phyloP scores from a whole-genome alignment of 1,140 invertebrate genomes.

The Drosophila orosa region DNA sequence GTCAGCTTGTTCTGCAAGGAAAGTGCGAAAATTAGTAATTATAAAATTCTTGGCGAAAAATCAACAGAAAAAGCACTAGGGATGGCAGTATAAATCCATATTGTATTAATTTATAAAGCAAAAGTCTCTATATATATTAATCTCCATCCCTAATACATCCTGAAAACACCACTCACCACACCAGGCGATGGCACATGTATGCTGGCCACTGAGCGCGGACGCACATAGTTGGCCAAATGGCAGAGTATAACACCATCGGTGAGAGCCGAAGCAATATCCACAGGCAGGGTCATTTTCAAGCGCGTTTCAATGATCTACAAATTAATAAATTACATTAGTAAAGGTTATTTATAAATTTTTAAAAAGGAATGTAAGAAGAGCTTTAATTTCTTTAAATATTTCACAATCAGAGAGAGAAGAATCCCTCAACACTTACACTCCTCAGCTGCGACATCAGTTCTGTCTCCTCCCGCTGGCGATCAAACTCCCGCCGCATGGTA shows the following conservation, averaged over 20 bases:
- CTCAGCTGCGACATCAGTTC: slow-evolving; percentile 93
- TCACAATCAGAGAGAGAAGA: neutral
- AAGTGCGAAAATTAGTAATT: neutral
- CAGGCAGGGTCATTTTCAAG: slow-evolving; percentile 94
- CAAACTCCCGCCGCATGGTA: slow-evolving; percentile 95
- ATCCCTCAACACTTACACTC: slow-evolving; percentile 87
- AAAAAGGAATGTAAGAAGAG: neutral
- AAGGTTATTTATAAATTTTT: neutral
- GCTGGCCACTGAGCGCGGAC: slow-evolving; percentile 94
- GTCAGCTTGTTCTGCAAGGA: slow-evolving; percentile 93
- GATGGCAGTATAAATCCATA: too few species aligned
- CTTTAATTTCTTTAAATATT: too few species aligned
- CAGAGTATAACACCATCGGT: slow-evolving; percentile 96
- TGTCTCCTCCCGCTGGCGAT: slow-evolving; percentile 94
- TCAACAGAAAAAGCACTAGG: neutral
- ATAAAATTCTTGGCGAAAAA: neutral
- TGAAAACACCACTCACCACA: slow-evolving; percentile 88
- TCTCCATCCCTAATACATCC: neutral
- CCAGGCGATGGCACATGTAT: slow-evolving; percentile 97
- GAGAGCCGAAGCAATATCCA: slow-evolving; percentile 93
- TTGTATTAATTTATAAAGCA: slow-evolving; percentile 2
- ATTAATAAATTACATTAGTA: neutral
- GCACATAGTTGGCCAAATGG: slow-evolving; percentile 96
- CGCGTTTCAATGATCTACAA: slow-evolving; percentile 94
- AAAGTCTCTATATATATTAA: neutral